These are phyloP conservation scores for Ibidorhyncha struthersii DNA, from an alignment of 2,113 vertebrate species.

Conservation along the genomic window DNA sequence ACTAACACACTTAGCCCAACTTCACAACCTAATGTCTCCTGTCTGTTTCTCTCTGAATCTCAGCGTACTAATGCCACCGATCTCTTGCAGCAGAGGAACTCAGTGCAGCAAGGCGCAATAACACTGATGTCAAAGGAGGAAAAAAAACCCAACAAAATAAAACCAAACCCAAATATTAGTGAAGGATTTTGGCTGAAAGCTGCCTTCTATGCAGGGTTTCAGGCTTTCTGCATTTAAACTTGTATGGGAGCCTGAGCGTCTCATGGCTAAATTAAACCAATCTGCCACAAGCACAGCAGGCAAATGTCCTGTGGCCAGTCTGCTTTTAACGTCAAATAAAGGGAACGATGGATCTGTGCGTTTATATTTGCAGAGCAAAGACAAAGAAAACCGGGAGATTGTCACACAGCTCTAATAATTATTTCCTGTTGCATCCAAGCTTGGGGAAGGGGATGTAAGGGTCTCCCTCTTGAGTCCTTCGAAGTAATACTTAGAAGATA, in stretches of 20 bases:
- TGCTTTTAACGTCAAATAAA: not conserved
- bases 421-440: not conserved
- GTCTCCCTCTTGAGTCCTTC: not conserved
- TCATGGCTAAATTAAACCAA: not conserved
- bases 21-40: not conserved
- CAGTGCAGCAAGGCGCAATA: not conserved
- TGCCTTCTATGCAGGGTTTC: not conserved
- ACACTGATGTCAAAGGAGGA: not conserved
- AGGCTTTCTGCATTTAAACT: not conserved
- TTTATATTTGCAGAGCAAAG: not conserved
- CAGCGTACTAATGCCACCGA: not conserved
- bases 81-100: slow-evolving; percentile 8
- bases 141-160: not conserved
- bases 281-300: not conserved
- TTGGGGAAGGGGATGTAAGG: not conserved
- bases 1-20: not conserved
- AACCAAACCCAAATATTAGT: not conserved
- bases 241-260: not conserved
- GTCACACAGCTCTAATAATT: slow-evolving; percentile 60
- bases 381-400: not conserved
- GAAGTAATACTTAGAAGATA: not conserved
- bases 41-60: not conserved
- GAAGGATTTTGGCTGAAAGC: not conserved
- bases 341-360: not conserved
- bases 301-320: not conserved